Conservation (phyloP, 2,888 invertebrate genomes). For the Spisula subtruncata region DNA sequence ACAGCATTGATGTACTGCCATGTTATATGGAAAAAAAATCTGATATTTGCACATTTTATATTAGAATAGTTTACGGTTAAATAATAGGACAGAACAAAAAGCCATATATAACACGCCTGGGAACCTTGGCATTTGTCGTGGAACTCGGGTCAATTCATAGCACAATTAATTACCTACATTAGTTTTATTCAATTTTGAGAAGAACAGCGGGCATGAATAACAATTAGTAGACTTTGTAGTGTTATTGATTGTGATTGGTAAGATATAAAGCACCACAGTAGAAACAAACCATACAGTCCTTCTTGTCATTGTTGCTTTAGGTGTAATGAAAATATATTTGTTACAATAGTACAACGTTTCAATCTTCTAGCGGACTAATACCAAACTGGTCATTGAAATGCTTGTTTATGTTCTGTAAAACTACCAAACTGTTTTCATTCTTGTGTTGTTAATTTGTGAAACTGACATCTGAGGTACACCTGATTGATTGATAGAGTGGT, state of each 20-base stretch:
- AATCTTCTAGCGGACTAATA: too few species aligned
- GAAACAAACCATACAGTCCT: neutral
- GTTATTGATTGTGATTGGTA: neutral
- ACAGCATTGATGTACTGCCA: too few species aligned
- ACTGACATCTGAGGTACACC: too few species aligned
- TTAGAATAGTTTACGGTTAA: too few species aligned
- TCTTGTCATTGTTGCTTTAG: neutral
- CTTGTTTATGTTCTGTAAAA: too few species aligned
- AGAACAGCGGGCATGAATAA: neutral
- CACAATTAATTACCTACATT: slow-evolving; percentile 9
- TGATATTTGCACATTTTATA: too few species aligned
- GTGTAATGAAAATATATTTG: slow-evolving; percentile 1
- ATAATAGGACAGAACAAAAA: neutral
- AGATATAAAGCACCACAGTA: neutral
- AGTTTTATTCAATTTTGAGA: neutral
- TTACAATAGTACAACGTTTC: too few species aligned
- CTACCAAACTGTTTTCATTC: too few species aligned
- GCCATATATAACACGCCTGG: neutral
- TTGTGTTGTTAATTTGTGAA: too few species aligned
- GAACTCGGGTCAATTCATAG: neutral
- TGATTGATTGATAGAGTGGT: too few species aligned
- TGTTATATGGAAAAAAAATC: too few species aligned
- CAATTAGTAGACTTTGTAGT: neutral
- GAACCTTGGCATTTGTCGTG: neutral
- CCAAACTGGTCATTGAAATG: too few species aligned